Evolutionary conservation across 92 coral and sea anemone genomes (phyloP).

Genomic region (Porites rus): DNA sequence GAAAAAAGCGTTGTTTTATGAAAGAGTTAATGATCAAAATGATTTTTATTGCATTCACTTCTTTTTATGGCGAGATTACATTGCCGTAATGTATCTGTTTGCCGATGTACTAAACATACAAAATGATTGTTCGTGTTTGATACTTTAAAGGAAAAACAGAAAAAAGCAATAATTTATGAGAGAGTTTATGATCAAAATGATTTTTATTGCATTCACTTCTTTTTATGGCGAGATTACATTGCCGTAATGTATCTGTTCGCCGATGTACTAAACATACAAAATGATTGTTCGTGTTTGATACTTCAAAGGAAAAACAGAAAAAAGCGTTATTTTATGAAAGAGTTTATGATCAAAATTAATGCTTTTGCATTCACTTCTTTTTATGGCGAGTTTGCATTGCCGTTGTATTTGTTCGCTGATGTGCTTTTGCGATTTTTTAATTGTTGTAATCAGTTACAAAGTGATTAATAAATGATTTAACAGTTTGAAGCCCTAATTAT

Average conservation of each 20-base stretch:
- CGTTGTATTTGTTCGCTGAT: background rate
- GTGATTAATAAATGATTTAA: conserved; percentile 8
- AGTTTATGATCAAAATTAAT: background rate
- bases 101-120: background rate
- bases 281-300: background rate
- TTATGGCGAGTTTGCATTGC: background rate
- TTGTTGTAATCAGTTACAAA: background rate
- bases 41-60: background rate
- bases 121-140: background rate
- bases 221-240: background rate
- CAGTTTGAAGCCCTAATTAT: conserved; percentile 12
- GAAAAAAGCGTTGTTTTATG: conserved; percentile 9
- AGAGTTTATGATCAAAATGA: conserved; percentile 2
- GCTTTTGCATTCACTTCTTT: background rate
- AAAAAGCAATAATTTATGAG: background rate
- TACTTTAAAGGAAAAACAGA: background rate
- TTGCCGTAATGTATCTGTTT: too few species aligned
- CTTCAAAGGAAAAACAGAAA: background rate
- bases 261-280: background rate
- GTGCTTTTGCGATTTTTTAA: background rate
- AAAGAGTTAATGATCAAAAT: conserved; percentile 10
- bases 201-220: background rate
- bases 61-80: conserved; percentile 1
- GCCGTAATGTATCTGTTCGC: too few species aligned
- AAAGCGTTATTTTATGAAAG: background rate